Percentiles rank a stretch among this genome's conserved stretches.
phyloP scores from a whole-genome alignment of 2,113 vertebrate species.

The Laticauda laticaudata region DNA sequence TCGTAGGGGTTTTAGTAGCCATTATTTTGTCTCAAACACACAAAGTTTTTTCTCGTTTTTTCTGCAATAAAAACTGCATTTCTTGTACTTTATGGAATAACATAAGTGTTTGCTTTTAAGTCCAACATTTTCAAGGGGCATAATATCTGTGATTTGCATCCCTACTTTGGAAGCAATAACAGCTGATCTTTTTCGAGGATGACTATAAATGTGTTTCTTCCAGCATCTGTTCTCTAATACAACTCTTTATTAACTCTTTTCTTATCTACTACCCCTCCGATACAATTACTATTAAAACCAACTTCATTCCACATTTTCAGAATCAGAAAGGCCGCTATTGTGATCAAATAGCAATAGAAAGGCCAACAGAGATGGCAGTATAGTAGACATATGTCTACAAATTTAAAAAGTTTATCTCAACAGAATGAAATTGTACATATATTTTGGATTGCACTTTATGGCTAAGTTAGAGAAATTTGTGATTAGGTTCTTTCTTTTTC shows the following conservation, averaged over 20 bases:
- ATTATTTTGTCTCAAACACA: neutral
- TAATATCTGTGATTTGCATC: neutral
- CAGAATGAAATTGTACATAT: neutral
- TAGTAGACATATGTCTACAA: neutral
- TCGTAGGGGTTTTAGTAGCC: neutral
- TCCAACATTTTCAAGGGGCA: neutral
- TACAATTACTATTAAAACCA: neutral
- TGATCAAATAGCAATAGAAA: neutral
- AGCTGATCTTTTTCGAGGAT: neutral
- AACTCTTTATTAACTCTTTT: neutral
- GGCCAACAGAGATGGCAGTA: neutral
- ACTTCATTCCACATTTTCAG: neutral
- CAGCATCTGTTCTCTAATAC: neutral
- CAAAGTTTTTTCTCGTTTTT: neutral
- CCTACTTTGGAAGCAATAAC: neutral
- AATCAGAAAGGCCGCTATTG: neutral
- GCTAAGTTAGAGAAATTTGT: neutral
- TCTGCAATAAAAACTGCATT: neutral
- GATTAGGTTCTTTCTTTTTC: neutral
- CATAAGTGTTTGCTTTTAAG: neutral
- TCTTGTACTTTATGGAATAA: neutral
- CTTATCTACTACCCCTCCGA: neutral
- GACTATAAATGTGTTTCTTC: neutral
- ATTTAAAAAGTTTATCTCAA: neutral
- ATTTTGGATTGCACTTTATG: neutral